A percentile compares a stretch with the other conserved stretches of the same genome.
Evolutionary conservation across 2,797 vertebrate genomes (phyloP).

Genomic region (Esox lucius): DNA sequence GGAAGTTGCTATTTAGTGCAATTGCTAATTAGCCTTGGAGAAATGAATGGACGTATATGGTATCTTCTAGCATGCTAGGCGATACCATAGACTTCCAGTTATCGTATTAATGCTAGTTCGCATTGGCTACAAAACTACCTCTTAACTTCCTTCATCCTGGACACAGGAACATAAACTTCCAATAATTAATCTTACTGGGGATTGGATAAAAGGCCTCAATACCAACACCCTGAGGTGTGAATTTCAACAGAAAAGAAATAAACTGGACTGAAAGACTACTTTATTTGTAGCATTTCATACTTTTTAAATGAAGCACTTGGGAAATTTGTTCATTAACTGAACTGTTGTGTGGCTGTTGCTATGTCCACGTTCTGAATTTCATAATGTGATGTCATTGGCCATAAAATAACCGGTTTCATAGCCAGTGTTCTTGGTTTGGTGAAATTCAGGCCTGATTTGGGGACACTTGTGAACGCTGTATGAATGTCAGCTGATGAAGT

Average conservation of each 20-base stretch:
- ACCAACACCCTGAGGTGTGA: too few relatives aligned
- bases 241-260: not conserved
- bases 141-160: too few relatives aligned
- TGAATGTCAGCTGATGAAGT: constrained; percentile 5
- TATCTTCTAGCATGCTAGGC: too few relatives aligned
- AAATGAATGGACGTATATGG: too few relatives aligned
- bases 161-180: too few relatives aligned
- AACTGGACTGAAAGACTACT: not conserved
- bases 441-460: not conserved
- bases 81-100: too few relatives aligned
- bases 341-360: not conserved
- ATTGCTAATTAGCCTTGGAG: too few relatives aligned
- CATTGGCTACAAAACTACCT: too few relatives aligned
- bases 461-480: not conserved
- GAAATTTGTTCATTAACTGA: not conserved
- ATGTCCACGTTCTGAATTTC: not conserved
- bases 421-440: not conserved
- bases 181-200: too few relatives aligned
- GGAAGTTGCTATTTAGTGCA: too few relatives aligned
- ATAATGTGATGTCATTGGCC: not conserved
- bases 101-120: too few relatives aligned
- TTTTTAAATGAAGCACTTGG: not conserved
- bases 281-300: not conserved
- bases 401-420: not conserved
- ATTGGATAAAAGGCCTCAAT: too few relatives aligned